Evolutionary conservation across 1,140 invertebrate genomes (phyloP), one percentile per base, ranked within the genome.

Genomic region (Drosophila pseudoobscura): DNA sequence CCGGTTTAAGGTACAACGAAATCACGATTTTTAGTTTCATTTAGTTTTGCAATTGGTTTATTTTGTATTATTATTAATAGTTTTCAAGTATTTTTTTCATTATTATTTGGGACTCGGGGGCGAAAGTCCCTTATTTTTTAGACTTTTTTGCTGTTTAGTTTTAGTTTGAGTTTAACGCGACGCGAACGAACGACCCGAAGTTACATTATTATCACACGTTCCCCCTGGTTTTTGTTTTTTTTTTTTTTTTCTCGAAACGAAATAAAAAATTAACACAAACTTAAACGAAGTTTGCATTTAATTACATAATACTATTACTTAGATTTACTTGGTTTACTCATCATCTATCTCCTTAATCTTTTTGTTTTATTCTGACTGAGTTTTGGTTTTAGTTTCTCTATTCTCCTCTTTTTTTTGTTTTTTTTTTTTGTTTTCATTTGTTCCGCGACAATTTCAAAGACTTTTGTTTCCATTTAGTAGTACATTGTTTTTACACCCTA

Each of bases 1-100:
- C 90, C 90, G 90, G 89, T 90, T 91, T 91, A 91, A 91, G 90
- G 90, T 91, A 91, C 87, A 91, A 91, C 90, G 90, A 91, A 91
- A 91, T 91, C 90, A 91, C 90, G 90, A 91, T 91, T 89, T 85
- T 66, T 61, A 65, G 70, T 76, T 77, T 59, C 56, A 72, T 65
- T 88, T 77, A 74, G 69, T 80, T 80, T 62, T 71, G 57, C 57
- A 45, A 44, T 76, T 76, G 58, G 56, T 50, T 64, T 52, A 41
- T 51, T 39, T 63, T 71, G 54, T 66, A 31, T 45, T 72, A 61
- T 39, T 5, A 61, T 39, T 5, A 39, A 39, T 71, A 59, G 51
- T 73, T 78, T 75, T 75, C 49, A 66, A 68, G 68, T 63, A 41
- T 63, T 68, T 74, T 80, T 78, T 61, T 49, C 65, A 64, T 76